Evolutionary conservation across 2,888 invertebrate species (phyloP).

Genomic region (Ramazzottius varieornatus): DNA sequence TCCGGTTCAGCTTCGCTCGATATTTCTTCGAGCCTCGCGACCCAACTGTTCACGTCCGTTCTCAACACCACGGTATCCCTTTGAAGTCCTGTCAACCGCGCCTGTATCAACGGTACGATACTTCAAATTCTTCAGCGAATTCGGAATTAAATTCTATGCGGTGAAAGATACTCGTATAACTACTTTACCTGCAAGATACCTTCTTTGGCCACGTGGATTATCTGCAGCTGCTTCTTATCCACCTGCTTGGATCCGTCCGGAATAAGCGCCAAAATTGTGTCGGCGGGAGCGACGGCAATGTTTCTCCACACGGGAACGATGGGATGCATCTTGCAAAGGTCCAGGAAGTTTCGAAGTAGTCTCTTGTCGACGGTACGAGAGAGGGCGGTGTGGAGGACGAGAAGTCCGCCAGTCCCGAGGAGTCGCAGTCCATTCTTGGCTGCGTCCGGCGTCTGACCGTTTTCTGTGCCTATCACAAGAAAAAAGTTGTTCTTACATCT

Average conservation of each 20-base stretch:
- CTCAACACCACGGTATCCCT: background rate
- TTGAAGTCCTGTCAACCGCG: background rate
- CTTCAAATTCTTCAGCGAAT: too few species aligned
- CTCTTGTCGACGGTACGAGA: slow-evolving; percentile 54
- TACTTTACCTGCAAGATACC: background rate
- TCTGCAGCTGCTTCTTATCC: background rate
- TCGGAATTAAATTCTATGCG: too few species aligned
- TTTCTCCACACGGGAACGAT: background rate
- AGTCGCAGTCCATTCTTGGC: background rate
- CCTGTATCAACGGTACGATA: background rate
- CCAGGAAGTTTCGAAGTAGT: slow-evolving; percentile 40
- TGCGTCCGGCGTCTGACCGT: background rate
- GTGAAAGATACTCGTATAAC: background rate
- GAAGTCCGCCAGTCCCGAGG: background rate
- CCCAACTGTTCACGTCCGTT: background rate
- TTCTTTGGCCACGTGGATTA: background rate
- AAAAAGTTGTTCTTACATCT: too few species aligned
- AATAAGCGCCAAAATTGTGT: background rate
- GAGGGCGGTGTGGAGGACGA: slow-evolving; percentile 22
- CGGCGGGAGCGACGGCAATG: background rate
- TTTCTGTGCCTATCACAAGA: background rate
- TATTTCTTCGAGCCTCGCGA: background rate
- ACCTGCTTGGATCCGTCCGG: background rate
- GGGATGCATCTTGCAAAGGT: slow-evolving; percentile 43
- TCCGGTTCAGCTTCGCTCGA: background rate